Percentiles rank a stretch among this genome's conserved stretches.
These are phyloP conservation scores for Battus philenor DNA, from an alignment of 1,140 invertebrate genomes.

Conservation along the genomic window DNA sequence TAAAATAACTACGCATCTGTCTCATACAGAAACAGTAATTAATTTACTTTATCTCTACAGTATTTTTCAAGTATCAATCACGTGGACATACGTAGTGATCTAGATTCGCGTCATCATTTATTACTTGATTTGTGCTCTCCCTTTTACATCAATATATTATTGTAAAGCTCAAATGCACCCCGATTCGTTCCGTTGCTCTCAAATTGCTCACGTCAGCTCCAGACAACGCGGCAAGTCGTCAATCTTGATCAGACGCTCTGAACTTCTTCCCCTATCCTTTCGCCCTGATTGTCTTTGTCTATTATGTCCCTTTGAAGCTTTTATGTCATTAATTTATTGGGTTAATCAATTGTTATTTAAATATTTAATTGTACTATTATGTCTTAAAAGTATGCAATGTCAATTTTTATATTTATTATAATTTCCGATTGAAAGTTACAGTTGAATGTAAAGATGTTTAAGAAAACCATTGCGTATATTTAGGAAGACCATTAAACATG, in stretches of 20 bases:
- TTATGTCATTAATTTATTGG: conserved; percentile 3
- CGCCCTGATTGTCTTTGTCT: conserved; percentile 18
- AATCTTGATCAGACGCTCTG: conserved; percentile 23
- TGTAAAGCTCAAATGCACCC: conserved; percentile 27
- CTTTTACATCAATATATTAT: conserved; percentile 21
- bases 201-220: conserved; percentile 21
- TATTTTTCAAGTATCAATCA: no score
- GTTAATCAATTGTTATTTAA: conserved; percentile 1
- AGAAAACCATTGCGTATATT: no score
- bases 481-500: conserved; percentile 5
- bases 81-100: no score
- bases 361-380: no score
- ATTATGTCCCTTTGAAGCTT: conserved; percentile 6
- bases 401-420: no score
- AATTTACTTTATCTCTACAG: no score
- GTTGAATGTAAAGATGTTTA: no score
- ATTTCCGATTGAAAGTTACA: no score
- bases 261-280: conserved; percentile 16
- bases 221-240: conserved; percentile 19
- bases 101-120: neutral
- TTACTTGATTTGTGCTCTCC: conserved; percentile 1
- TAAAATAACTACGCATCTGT: no score
- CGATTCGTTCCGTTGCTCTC: conserved; percentile 8
- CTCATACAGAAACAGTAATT: no score
- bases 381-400: no score